Conservation (phyloP, 2,888 invertebrate species). For the Callyntrura guangdongensis region DNA sequence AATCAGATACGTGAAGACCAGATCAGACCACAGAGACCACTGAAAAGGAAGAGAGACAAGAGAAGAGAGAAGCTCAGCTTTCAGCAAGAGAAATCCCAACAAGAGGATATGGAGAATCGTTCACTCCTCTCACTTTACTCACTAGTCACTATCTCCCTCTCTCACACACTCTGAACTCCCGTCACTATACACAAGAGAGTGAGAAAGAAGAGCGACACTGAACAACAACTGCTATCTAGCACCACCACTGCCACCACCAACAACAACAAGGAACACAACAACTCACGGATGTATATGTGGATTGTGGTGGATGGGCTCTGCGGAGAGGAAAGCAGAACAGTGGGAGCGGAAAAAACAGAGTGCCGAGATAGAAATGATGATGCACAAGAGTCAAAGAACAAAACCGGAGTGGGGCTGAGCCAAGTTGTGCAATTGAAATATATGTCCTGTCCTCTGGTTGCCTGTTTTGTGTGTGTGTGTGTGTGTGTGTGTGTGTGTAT, state of each 20-base stretch:
- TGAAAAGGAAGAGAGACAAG: conserved; percentile 22
- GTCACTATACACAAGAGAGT: background rate
- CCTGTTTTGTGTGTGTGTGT: conserved; percentile 29
- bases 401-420: conserved; percentile 46
- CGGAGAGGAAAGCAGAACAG: background rate
- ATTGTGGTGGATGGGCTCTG: background rate
- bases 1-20: conserved; percentile 19
- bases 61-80: conserved; percentile 32
- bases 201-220: conserved; percentile 22
- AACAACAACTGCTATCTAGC: conserved; percentile 18
- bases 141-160: background rate
- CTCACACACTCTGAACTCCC: background rate
- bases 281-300: background rate
- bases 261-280: conserved; percentile 35
- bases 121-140: background rate
- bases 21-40: conserved; percentile 37
- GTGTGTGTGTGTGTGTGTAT: conserved; percentile 51
- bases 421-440: conserved; percentile 69
- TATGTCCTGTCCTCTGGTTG: conserved; percentile 52
- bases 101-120: background rate
- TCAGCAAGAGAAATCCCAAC: conserved; percentile 45
- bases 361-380: conserved; percentile 10
- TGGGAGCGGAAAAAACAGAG: background rate
- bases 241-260: background rate
- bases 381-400: conserved; percentile 52